These are phyloP conservation scores for Terebella lapidaria DNA, from an alignment of 2,888 invertebrate species.

Conservation along the genomic window DNA sequence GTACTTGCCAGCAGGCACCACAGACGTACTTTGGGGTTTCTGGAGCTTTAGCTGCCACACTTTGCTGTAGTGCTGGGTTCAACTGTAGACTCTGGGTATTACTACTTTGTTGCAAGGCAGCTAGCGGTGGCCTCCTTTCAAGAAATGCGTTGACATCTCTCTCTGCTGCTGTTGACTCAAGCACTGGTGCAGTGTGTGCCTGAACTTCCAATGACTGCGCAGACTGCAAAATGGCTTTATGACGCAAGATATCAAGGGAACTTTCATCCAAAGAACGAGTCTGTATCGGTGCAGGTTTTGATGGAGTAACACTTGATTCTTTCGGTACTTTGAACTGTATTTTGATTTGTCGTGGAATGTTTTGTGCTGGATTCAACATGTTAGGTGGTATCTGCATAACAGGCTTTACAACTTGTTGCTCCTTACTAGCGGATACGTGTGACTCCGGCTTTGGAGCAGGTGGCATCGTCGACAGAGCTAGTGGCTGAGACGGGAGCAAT, in stretches of 20 bases:
- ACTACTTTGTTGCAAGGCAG: neutral
- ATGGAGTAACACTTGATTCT: neutral
- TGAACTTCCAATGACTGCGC: too few species aligned
- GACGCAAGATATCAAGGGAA: too few species aligned
- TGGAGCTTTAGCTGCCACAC: too few species aligned
- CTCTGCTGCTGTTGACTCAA: neutral
- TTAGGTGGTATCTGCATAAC: neutral
- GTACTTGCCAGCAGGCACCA: neutral
- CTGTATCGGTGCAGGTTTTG: neutral
- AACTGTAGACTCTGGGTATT: neutral
- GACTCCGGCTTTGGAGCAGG: neutral
- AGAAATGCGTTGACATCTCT: neutral
- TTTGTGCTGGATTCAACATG: neutral
- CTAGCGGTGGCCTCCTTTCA: neutral
- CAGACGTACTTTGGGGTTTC: neutral
- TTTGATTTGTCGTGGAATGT: conserved; percentile 8
- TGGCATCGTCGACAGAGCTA: neutral
- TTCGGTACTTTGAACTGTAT: conserved; percentile 12
- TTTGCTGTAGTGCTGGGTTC: neutral
- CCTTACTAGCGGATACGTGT: neutral
- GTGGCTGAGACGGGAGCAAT: too few species aligned
- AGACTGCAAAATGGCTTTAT: too few species aligned
- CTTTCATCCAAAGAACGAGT: neutral
- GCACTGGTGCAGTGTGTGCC: neutral
- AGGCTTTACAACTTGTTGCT: neutral